A percentile compares a stretch with the other conserved stretches of the same genome.
Evolutionary conservation across 2,888 invertebrate species (phyloP).

Genomic region (Scotopteryx bipunctaria): DNA sequence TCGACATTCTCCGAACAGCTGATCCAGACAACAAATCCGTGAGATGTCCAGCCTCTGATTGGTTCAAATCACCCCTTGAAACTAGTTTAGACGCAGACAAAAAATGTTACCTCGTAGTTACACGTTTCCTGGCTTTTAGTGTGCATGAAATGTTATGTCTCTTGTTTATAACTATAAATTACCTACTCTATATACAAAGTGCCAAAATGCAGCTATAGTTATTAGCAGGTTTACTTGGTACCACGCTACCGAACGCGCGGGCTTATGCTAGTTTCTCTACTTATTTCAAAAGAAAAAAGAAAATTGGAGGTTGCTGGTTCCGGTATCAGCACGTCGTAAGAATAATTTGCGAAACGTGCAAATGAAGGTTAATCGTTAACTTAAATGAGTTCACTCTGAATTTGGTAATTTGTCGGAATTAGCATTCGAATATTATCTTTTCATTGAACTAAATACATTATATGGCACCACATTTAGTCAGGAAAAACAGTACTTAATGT

Average conservation of each 20-base stretch:
- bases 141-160: too few species aligned
- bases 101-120: slow-evolving; percentile 23
- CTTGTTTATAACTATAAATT: too few species aligned
- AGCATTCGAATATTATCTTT: slow-evolving; percentile 6
- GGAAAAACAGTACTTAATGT: too few species aligned
- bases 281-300: too few species aligned
- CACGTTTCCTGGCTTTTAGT: slow-evolving; percentile 14
- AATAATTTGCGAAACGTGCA: slow-evolving; percentile 1
- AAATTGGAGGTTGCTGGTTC: slow-evolving; percentile 12
- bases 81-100: slow-evolving; percentile 36
- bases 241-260: too few species aligned
- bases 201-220: too few species aligned
- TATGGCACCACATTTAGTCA: background rate
- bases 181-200: too few species aligned
- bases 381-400: background rate
- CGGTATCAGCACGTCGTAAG: background rate
- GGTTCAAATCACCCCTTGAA: slow-evolving; percentile 47
- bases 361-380: slow-evolving; percentile 14
- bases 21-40: slow-evolving; percentile 66
- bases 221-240: too few species aligned
- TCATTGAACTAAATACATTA: slow-evolving; percentile 6
- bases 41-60: slow-evolving; percentile 49
- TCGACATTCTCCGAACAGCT: slow-evolving; percentile 71
- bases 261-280: too few species aligned
- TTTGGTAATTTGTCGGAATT: slow-evolving; percentile 3